Evolutionary conservation across 1,140 invertebrate genomes (phyloP), one percentile per base, ranked within the genome.

Genomic region (Xylocopa sonorina): DNA sequence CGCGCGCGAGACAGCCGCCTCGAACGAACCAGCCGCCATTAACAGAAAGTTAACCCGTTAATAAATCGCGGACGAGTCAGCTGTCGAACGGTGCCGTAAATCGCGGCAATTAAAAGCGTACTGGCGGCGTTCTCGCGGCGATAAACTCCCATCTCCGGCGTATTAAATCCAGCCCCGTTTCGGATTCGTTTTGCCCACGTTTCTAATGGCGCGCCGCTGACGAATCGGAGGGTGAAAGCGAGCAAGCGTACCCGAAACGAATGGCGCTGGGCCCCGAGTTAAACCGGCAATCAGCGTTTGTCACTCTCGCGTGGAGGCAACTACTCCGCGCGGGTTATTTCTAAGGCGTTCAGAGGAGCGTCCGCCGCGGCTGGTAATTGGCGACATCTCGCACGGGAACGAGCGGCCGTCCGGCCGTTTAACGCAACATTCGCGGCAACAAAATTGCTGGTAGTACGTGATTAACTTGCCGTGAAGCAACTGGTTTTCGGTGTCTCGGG

Each of bases 171-270:
- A 24, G 57, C 32, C 0, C 24, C 41, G 2, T 48, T 78, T n/a
- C 41, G 51, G 3, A 69, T 68, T 75, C 48, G 64, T 55, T 51
- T 77, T 57, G 55, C 34, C 2, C 60, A 46, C 27, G 55, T 83
- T 80, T 72, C 77, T 74, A 81, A 64, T 51, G 63, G 55, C 68
- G 75, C 51, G 7, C 75, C 50, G 12, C 50, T 53, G 78, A 71
- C 50, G 74, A 64, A 60, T 51, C 57, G 63, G 41, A 78, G 83
- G 80, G 79, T 85, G 83, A 85, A 85, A 85, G 84, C 84, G 64
- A 24, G n/a, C 48, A 32, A 57, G 21, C 62, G n/a, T 34, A 43
- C 34, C 50, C 27, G 50, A 41, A 68, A 72, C 46, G 32, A 53
- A 57, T 16, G 3, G 43, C 14, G n/a, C 43, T 9, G 43, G 34